Base-by-base conservation (phyloP, 2,797 vertebrate genomes). In the Cottoperca gobio region DNA sequence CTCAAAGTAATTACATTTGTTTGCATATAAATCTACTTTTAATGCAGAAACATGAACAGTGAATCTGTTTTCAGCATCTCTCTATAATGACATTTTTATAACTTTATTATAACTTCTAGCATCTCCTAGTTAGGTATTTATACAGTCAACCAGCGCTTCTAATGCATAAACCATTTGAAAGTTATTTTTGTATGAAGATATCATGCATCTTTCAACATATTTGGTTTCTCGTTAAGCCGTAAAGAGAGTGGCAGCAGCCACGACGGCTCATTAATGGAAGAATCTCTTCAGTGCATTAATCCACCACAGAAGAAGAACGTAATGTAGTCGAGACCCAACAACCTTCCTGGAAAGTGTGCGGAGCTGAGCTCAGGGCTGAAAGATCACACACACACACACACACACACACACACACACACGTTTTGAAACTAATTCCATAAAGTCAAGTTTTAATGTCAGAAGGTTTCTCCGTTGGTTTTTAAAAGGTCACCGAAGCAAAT, bases 401-500 rank as follows among this genome's bases (percentile, higher is more conserved):
- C 45, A 24, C 61, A 45, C 24, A 13, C 24, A 28, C 40, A 8
- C 53, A 13, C 53, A 21, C 11, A 8, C 54, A 40, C 55, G 6
- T 55, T 74, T 24, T 46, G 11, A 78, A 77, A 76, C 42, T 80
- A 85, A 84, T 85, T 74, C 73, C 76, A 78, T 49, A 50, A 50
- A 79, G 65, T 73, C 35, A 46, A 46, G 69, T 79, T 89, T 86
- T 84, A 89, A 86, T 83, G 82, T 89, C 79, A 86, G n/a, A 63
- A 23, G 66, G 14, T 42, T 72, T 81, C 81, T 79, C 39, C 68
- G 62, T 81, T 78, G 78, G n/a, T 73, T 82, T 91, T 79, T 78
- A 89, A 92, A n/a, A 90, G 87, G 87, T 92, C 90, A 88, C 46
- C 0, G 35, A 62, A 88, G 79, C 60, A 85, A 89, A 91, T 83